A percentile compares a stretch with the other conserved stretches of the same genome.
Conservation (phyloP, 2,888 invertebrate species). For the Cecidostiba fungosa region DNA sequence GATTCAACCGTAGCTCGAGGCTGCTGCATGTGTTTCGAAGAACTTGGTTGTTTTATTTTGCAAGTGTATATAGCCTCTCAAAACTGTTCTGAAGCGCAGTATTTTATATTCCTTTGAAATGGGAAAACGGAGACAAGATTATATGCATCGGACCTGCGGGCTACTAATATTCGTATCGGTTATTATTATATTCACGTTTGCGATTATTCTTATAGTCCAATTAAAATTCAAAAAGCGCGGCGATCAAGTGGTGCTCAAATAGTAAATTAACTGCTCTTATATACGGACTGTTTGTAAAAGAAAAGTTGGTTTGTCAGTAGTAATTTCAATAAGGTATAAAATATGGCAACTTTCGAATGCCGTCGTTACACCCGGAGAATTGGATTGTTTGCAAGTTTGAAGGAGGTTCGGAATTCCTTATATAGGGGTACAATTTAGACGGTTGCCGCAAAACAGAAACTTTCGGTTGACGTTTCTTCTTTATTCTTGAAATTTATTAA, state of each 20-base stretch:
- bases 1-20: slow-evolving; percentile 4
- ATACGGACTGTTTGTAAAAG: neutral
- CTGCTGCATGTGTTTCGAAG: neutral
- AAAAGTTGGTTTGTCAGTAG: neutral
- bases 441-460: neutral
- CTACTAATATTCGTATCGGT: neutral
- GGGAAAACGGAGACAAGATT: neutral
- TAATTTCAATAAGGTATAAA: neutral
- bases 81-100: neutral
- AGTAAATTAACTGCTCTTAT: neutral
- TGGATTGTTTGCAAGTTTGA: neutral
- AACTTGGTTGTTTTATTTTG: slow-evolving; percentile 10
- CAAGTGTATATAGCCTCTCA: neutral
- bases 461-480: neutral
- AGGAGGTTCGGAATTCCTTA: neutral
- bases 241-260: slow-evolving; percentile 19
- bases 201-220: slow-evolving; percentile 11
- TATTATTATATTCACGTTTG: slow-evolving; percentile 38
- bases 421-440: neutral
- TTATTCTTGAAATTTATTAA: slow-evolving; percentile 8
- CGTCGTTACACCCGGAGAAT: neutral
- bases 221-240: slow-evolving; percentile 42
- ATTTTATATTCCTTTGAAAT: slow-evolving; percentile 16
- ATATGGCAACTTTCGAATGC: neutral
- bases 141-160: neutral